These are phyloP conservation scores for Macrobrachium nipponense DNA, from an alignment of 1,140 invertebrate genomes.

Conservation along the genomic window DNA sequence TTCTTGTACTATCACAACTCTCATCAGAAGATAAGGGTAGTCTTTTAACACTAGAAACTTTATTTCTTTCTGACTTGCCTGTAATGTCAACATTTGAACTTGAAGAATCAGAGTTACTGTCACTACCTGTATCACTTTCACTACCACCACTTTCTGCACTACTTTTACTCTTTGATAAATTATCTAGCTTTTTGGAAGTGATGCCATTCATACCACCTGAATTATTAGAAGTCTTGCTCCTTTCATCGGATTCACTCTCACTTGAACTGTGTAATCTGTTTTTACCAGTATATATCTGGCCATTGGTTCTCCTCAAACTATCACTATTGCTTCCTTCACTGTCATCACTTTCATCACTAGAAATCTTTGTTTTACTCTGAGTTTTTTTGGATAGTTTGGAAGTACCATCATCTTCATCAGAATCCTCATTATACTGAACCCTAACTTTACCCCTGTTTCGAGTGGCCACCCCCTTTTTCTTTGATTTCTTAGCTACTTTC, in stretches of 20 bases:
- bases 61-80: slow-evolving; percentile 16
- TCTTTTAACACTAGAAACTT: slow-evolving; percentile 26
- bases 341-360: slow-evolving; percentile 34
- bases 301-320: slow-evolving; percentile 55
- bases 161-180: slow-evolving; percentile 9
- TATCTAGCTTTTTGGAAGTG: slow-evolving; percentile 20
- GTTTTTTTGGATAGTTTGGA: slow-evolving; percentile 10
- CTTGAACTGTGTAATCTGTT: slow-evolving; percentile 56
- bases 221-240: slow-evolving; percentile 61
- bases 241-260: slow-evolving; percentile 68
- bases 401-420: slow-evolving; percentile 34
- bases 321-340: slow-evolving; percentile 16
- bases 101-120: slow-evolving; percentile 27
- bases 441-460: slow-evolving; percentile 40
- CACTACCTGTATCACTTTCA: slow-evolving; percentile 35
- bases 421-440: slow-evolving; percentile 53
- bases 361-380: slow-evolving; percentile 55
- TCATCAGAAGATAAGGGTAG: slow-evolving; percentile 6
- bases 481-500: slow-evolving; percentile 7
- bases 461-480: slow-evolving; percentile 50
- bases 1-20: slow-evolving; percentile 28
- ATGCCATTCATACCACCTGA: slow-evolving; percentile 65
- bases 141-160: slow-evolving; percentile 18
- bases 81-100: slow-evolving; percentile 33
- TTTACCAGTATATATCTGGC: slow-evolving; percentile 47